Evolutionary conservation across 2,888 invertebrate species (phyloP).

Genomic region (Hypomecis punctinalis): DNA sequence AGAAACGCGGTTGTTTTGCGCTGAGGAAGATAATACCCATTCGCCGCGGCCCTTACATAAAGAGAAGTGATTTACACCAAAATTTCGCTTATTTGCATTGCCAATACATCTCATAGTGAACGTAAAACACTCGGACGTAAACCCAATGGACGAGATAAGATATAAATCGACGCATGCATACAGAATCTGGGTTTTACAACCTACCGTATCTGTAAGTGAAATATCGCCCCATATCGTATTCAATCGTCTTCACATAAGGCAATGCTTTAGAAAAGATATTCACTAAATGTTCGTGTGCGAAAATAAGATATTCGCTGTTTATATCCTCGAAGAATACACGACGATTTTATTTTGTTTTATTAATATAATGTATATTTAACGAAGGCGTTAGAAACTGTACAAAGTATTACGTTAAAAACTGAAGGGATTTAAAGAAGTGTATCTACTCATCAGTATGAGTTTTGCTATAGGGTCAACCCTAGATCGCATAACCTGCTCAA

Average conservation of each 20-base stretch:
- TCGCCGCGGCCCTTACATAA: conserved; percentile 62
- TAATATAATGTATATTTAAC: not conserved
- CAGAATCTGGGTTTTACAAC: conserved; percentile 71
- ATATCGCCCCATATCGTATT: conserved; percentile 66
- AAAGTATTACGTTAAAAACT: too few relatives aligned
- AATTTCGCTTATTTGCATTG: conserved; percentile 76
- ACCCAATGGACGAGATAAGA: conserved; percentile 74
- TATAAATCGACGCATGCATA: conserved; percentile 69
- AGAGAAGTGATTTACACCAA: conserved; percentile 67
- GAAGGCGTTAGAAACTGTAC: too few relatives aligned
- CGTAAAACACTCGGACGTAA: conserved; percentile 70
- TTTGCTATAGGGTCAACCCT: too few relatives aligned
- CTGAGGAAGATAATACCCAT: conserved; percentile 60
- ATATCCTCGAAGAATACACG: conserved; percentile 20
- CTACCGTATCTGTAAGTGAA: conserved; percentile 67
- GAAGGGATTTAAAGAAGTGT: too few relatives aligned
- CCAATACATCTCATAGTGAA: conserved; percentile 61
- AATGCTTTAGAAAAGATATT: conserved; percentile 42
- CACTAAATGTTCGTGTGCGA: conserved; percentile 6
- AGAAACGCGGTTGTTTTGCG: conserved; percentile 62
- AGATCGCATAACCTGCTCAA: too few relatives aligned
- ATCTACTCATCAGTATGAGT: too few relatives aligned
- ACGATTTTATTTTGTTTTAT: not conserved
- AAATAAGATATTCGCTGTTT: conserved; percentile 9
- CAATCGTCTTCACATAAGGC: conserved; percentile 57